Percentiles rank a stretch among this genome's conserved stretches.
These are phyloP conservation scores for Andrena cerasifolii DNA, from an alignment of 1,140 invertebrate genomes.

Conservation along the genomic window DNA sequence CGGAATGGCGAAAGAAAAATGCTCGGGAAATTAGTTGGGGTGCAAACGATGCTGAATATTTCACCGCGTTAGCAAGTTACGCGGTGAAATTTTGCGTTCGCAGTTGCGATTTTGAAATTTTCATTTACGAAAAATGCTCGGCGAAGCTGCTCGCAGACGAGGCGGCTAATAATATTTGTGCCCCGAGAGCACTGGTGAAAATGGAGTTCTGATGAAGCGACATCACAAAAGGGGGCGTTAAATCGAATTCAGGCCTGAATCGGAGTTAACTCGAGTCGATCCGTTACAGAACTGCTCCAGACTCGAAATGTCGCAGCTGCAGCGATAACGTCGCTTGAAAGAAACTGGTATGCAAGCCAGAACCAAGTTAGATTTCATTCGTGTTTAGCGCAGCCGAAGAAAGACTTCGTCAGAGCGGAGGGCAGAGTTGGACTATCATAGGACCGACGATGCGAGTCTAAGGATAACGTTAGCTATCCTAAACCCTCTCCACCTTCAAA, in stretches of 20 bases:
- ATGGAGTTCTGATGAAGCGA: too few species aligned
- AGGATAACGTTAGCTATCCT: not conserved
- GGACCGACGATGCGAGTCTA: not conserved
- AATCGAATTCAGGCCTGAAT: too few species aligned
- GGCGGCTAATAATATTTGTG: too few species aligned
- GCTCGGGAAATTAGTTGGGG: conserved; percentile 13
- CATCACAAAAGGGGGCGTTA: too few species aligned
- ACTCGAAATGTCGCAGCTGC: too few species aligned
- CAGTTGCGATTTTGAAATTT: not conserved
- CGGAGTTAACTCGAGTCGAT: too few species aligned
- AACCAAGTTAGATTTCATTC: not conserved
- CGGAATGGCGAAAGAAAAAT: conserved; percentile 27
- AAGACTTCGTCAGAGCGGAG: too few species aligned
- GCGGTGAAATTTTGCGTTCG: not conserved
- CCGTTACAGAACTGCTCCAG: too few species aligned
- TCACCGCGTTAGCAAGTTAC: not conserved
- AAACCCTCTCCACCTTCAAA: not conserved
- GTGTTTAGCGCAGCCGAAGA: too few species aligned
- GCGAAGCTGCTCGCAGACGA: not conserved
- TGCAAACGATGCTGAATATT: conserved; percentile 25
- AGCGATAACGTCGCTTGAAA: not conserved
- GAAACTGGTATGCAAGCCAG: not conserved
- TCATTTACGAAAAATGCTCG: conserved; percentile 3
- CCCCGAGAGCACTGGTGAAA: too few species aligned
- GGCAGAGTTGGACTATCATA: too few species aligned